These are phyloP conservation scores for Ancistrus triradiatus DNA, from an alignment of 2,113 vertebrate genomes.

Conservation along the genomic window DNA sequence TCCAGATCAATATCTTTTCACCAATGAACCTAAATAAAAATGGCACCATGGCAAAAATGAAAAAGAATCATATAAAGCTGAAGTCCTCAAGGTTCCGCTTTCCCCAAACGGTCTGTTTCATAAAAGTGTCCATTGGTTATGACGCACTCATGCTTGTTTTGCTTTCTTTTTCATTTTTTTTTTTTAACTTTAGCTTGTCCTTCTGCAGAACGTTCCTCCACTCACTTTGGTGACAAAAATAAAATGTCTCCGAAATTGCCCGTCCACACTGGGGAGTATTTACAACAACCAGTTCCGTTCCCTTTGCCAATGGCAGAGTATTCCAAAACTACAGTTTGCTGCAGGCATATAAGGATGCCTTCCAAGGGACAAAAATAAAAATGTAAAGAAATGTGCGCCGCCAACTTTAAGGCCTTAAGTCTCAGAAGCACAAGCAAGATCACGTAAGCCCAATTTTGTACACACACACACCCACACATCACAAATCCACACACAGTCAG, in stretches of 20 bases:
- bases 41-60: constrained; percentile 1
- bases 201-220: constrained; percentile 24
- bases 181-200: constrained; percentile 24
- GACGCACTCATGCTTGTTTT: constrained; percentile 32
- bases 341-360: constrained; percentile 67
- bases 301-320: constrained; percentile 75
- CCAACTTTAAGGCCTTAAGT: constrained; percentile 89
- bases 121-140: constrained; percentile 26
- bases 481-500: constrained; percentile 64
- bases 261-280: constrained; percentile 63
- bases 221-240: constrained; percentile 55
- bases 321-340: constrained; percentile 63
- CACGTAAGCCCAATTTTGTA: constrained; percentile 21
- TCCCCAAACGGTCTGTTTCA: too few relatives aligned
- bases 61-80: background rate
- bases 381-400: constrained; percentile 45
- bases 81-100: constrained; percentile 3
- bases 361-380: constrained; percentile 52
- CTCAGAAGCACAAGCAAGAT: constrained; percentile 74
- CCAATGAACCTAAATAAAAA: constrained; percentile 7
- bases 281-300: constrained; percentile 65
- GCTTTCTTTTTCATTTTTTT: constrained; percentile 17
- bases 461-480: constrained; percentile 2
- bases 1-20: background rate
- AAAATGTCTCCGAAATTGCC: constrained; percentile 59